Conservation (phyloP, 2,888 invertebrate genomes). For the Synergus laeviventris region DNA sequence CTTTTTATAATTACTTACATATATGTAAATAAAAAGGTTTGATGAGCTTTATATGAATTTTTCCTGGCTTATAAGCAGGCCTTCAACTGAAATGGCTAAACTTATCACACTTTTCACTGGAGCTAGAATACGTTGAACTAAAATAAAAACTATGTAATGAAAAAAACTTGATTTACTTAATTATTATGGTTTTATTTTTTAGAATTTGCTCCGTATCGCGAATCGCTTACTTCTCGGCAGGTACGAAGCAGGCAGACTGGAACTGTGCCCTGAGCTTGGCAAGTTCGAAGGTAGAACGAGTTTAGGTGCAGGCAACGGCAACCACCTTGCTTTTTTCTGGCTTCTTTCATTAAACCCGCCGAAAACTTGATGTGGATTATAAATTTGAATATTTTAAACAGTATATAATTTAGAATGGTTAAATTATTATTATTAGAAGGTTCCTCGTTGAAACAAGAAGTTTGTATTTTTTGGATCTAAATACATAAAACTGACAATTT, state of each 20-base stretch:
- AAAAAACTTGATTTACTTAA: not conserved
- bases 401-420: not conserved
- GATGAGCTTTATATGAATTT: not conserved
- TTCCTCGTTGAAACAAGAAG: no score
- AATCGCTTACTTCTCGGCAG: slow-evolving; percentile 52
- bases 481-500: no score
- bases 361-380: slow-evolving; percentile 6
- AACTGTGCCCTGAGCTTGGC: slow-evolving; percentile 50
- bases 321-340: slow-evolving; percentile 51
- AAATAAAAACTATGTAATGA: not conserved
- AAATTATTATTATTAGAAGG: no score
- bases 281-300: slow-evolving; percentile 55
- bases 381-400: not conserved
- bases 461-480: no score
- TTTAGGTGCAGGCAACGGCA: slow-evolving; percentile 49
- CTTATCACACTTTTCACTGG: not conserved
- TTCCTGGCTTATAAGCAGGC: no score
- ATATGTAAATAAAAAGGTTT: not conserved
- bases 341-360: slow-evolving; percentile 46
- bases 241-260: slow-evolving; percentile 56
- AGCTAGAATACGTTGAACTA: not conserved
- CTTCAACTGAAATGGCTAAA: not conserved
- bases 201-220: slow-evolving; percentile 43
- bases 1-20: not conserved
- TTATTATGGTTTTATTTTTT: not conserved